phyloP scores from a whole-genome alignment of 2,888 invertebrate genomes.

The Drosophila neotestacea region DNA sequence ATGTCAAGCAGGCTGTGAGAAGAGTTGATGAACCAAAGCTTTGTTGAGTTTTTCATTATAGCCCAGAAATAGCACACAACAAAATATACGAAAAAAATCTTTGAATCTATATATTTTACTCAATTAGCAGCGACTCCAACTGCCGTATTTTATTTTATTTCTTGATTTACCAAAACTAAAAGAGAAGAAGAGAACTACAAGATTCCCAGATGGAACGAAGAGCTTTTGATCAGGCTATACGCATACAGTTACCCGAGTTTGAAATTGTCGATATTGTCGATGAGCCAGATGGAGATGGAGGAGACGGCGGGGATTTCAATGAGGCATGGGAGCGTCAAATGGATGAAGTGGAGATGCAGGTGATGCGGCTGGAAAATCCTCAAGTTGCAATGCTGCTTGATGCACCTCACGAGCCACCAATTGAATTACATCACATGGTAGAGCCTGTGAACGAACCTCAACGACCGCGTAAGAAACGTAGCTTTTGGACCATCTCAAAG shows the following conservation, averaged over 20 bases:
- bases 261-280: slow-evolving; percentile 13
- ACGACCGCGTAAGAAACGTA: slow-evolving; percentile 63
- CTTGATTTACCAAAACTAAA: not conserved
- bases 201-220: slow-evolving; percentile 7
- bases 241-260: slow-evolving; percentile 11
- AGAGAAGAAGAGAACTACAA: not conserved
- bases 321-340: slow-evolving; percentile 29
- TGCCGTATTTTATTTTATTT: slow-evolving; percentile 58
- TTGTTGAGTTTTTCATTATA: slow-evolving; percentile 6
- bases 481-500: slow-evolving; percentile 59
- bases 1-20: slow-evolving; percentile 2
- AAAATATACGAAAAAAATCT: slow-evolving; percentile 16
- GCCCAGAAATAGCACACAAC: slow-evolving; percentile 3
- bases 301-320: slow-evolving; percentile 13
- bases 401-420: slow-evolving; percentile 65
- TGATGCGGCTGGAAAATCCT: slow-evolving; percentile 31
- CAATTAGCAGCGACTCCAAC: slow-evolving; percentile 31
- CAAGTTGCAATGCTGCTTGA: slow-evolving; percentile 55
- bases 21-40: not conserved
- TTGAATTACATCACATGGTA: slow-evolving; percentile 40
- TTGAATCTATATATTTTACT: slow-evolving; percentile 17
- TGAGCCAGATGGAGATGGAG: slow-evolving; percentile 16
- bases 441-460: slow-evolving; percentile 41
- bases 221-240: slow-evolving; percentile 5
- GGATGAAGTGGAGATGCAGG: slow-evolving; percentile 36